Evolutionary conservation across 2,888 invertebrate species (phyloP), one percentile per base, ranked within the genome.

Genomic region (Noctua comes): DNA sequence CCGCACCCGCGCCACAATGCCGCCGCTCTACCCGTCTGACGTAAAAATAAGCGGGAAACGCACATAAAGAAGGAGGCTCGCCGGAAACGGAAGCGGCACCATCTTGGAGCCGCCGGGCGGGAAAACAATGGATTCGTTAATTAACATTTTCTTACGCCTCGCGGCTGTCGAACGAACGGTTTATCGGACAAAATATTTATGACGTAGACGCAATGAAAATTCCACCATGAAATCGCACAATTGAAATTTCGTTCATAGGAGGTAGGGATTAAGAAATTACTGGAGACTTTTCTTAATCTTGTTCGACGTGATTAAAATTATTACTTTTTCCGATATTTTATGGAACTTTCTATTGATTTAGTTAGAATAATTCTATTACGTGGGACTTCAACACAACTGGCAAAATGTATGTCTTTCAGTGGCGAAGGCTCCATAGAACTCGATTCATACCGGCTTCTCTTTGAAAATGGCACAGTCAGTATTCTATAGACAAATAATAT

Each of bases 41-140:
- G 95, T 95, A 97, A 97, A 97, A 97, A 96, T 95, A 94, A 94
- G 92, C 91, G 95, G 95, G 96, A 95, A 95, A 94, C 95, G 95
- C 94, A 95, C 96, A 96, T 96, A 96, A 96, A 96, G 97, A 96
- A 95, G 93, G 92, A 94, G 95, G 94, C 95, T 90, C 94, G 94
- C 93, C 96, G 96, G 96, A 96, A 96, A 94, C 96, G 97, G 97
- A 97, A 96, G 95, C 96, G 96, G 96, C 96, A 97, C 97, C 97
- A 96, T 96, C 97, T 97, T 97, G 97, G 96, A 95, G 96, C 97
- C 97, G 97, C 96, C 97, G 97, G 97, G 97, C 97, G 97, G 96
- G 96, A 97, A 97, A 98, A 98, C 98, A 98, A 98, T 98, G 97
- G 97, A 97, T 97, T 97, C 97, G 97, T 98, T 98, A 98, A 98